Conservation (phyloP, 1,140 invertebrate genomes). For the Frieseomelitta varia region DNA sequence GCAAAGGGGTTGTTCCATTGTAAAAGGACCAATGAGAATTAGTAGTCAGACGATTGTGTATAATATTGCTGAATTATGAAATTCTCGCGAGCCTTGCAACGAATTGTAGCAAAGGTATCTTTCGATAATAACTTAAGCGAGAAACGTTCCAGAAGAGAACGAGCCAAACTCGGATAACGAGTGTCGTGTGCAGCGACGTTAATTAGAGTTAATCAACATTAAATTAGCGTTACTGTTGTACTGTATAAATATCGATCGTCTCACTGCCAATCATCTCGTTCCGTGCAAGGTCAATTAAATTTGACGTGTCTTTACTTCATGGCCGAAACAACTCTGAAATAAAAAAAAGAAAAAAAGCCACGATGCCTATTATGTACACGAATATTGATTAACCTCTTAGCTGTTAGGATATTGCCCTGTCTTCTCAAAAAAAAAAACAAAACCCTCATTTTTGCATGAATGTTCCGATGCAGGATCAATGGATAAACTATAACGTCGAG, state of each 20-base stretch:
- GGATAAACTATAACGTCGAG: background rate
- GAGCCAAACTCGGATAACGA: slow-evolving; percentile 7
- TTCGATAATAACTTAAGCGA: background rate
- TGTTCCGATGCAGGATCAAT: slow-evolving; percentile 2
- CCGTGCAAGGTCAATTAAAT: slow-evolving; percentile 49
- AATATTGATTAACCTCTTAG: background rate
- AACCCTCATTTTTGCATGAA: background rate
- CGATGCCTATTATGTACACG: too few species aligned
- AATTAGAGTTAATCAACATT: slow-evolving; percentile 54
- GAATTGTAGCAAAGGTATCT: background rate
- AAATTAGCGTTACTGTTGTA: slow-evolving; percentile 44
- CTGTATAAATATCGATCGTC: slow-evolving; percentile 44
- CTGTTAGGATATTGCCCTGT: background rate
- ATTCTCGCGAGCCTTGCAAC: background rate
- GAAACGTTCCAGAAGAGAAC: background rate
- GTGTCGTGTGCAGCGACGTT: slow-evolving; percentile 38
- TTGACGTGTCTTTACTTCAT: background rate
- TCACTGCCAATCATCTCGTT: slow-evolving; percentile 45
- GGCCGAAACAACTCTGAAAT: background rate
- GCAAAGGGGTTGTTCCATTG: background rate
- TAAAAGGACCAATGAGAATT: background rate
- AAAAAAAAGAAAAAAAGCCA: background rate
- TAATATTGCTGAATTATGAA: background rate
- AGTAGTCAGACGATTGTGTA: background rate
- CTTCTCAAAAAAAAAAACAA: background rate